Evolutionary conservation across 2,113 vertebrate genomes (phyloP).

Genomic region (Entomyzon cyanotis): DNA sequence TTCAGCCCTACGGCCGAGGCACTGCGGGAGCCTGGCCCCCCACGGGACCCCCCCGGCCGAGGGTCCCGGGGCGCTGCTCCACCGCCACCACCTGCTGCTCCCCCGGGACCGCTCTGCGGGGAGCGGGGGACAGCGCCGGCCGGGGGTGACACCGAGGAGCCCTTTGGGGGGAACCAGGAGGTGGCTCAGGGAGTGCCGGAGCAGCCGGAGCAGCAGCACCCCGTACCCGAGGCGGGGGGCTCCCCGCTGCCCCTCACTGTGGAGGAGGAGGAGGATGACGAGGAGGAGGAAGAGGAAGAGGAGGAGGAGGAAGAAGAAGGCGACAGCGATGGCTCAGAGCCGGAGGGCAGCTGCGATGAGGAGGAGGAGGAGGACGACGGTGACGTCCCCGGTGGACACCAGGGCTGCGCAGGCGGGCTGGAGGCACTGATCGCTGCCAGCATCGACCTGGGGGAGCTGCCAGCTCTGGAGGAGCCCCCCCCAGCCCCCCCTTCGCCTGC

Average conservation of each 20-base stretch:
- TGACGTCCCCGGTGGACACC: not conserved
- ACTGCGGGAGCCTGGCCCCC: not conserved
- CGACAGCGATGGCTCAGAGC: slow-evolving; percentile 58
- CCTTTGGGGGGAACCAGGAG: not conserved
- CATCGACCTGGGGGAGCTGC: slow-evolving; percentile 82
- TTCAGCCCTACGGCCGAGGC: slow-evolving; percentile 52
- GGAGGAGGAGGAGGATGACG: not conserved
- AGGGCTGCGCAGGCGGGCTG: slow-evolving; percentile 72
- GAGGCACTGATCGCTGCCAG: slow-evolving; percentile 90
- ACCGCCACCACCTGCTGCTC: slow-evolving; percentile 26
- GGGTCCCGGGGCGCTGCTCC: not conserved
- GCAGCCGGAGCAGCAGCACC: slow-evolving; percentile 36
- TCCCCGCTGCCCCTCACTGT: slow-evolving; percentile 64
- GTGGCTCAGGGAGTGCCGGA: not conserved
- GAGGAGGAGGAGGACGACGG: slow-evolving; percentile 32
- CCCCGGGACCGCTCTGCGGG: slow-evolving; percentile 30
- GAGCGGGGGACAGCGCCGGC: not conserved
- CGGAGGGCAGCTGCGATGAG: not conserved
- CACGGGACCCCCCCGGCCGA: not conserved
- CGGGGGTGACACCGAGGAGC: not conserved
- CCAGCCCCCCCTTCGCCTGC: not conserved
- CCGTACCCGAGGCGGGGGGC: slow-evolving; percentile 32
- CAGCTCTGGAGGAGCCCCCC: slow-evolving; percentile 4
- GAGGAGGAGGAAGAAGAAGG: slow-evolving; percentile 9
- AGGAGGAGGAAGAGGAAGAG: slow-evolving; percentile 23